Evolutionary conservation across 1,140 invertebrate species (phyloP), one percentile per base, ranked within the genome.

Genomic region (Camponotus floridanus): DNA sequence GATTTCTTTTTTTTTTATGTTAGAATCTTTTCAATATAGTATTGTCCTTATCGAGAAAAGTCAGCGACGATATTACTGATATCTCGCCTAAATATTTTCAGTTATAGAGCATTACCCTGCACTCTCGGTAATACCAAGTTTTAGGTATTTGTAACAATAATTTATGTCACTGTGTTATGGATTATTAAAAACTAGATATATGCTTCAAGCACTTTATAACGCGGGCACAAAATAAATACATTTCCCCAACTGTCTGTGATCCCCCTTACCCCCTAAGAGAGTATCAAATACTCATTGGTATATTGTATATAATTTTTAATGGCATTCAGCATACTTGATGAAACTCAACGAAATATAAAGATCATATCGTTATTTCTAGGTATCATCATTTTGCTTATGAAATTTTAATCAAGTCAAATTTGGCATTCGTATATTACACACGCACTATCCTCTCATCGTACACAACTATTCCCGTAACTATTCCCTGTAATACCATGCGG

Each of bases 101-200:
- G 39, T 81, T 81, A 73, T 59, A 57, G 6, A 71, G 67, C 67
- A 59, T 73, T 81, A 73, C 79, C 79, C 51, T 73, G 51, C 79
- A 42, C 36, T 73, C 45, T 59, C 26, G 67, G 51, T 48, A 81
- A 81, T 73, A 45, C 79, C 51, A 45, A 39, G 65, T 18, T 81
- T 48, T 48, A 61, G 61, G 48, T 81, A 81, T 81, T 81, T 71
- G 59, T 81, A 81, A 81, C 79, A 81, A 81, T 81, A 73, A 81
- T 81, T 81, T 81, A 81, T 6, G 61, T 73, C 51, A 18, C 51
- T 73, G 31, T 73, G 31, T 59, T 45, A 81, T 73, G 67, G 39
- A 26, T 73, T 81, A 73, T 81, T 61, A 81, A n/a, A 73, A 71
- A 71, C 79, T 73, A 81, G 51, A 61, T 59, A 61, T 5, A 73